Evolutionary conservation across 2,113 vertebrate species (phyloP), one percentile per base, ranked within the genome.

Genomic region (Psophia crepitans): DNA sequence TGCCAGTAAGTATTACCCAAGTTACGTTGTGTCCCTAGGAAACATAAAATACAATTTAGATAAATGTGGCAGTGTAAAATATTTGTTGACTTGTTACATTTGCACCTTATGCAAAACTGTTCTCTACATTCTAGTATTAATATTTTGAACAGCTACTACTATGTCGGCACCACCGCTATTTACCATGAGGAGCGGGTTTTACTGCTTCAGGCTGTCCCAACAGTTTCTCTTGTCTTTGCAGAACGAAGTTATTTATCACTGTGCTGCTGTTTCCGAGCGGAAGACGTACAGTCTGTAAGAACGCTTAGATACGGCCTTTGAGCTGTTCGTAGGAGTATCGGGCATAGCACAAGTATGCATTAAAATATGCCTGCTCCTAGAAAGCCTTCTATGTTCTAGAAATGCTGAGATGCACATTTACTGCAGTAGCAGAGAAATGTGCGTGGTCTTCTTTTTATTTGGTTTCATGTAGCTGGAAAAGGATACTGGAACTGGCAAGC

Each of bases 1-100:
- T 84, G 43, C 81, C 89, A 90, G 61, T 35, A 91, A 70, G 78
- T 68, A 54, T 63, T 93, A 95, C 6, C 54, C 58, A 88, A 90
- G 82, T 80, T 61, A 58, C 32, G 28, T 10, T 54, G 11, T 66
- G 33, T 84, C 54, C 76, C 37, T 35, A 41, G 46, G 64, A 96
- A 90, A 86, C 28, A 69, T 8, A 12, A 92, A 92, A 93, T 35
- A 39, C 6, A 77, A 32, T 48, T 89, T 86, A 95, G 95, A 61
- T 69, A 90, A 80, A 17, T 23, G 11, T 10, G n/a, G 46, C 64
- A 58, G 14, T 66, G 60, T 87, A 61, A 96, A 86, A 70, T 58
- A 74, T 35, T 69, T 76, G 69, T 28, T 80, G 44, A 71, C 66
- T 86, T 69, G 9, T 33, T 76, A 53, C 58, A 43, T 80, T 76